Base-by-base conservation (phyloP, 2,113 vertebrate genomes). In the Xenus cinereus region DNA sequence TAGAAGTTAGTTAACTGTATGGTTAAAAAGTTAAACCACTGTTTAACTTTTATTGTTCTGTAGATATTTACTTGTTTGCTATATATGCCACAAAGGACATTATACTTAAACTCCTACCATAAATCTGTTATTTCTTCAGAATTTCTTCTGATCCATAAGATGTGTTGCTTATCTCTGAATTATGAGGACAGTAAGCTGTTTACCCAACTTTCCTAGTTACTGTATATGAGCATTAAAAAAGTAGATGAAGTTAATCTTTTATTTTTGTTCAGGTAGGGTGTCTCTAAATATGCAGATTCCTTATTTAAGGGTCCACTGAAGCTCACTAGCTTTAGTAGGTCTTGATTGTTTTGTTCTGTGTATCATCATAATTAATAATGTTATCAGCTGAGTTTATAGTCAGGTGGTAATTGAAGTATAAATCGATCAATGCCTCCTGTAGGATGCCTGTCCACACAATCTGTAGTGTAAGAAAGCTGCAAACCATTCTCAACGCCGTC, bases 401-500 rank as follows among this genome's bases (percentile, higher is more conserved):
- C 59, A 64, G 53, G 62, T 87, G 57, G 69, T 82, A 78, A 75
- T 7, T 75, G 37, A 50, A n/a, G n/a, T 79, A 26, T 45, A 48
- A 72, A 85, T 83, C 0, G 0, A 6, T 74, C 39, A 27, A 28
- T 76, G 14, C 63, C 54, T 69, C 2, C 45, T 39, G 26, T 78
- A 67, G 60, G 24, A 39, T 46, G 39, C 21, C 18, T 48, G 23
- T 74, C 63, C 76, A 14, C n/a, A 14, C 14, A 20, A 8, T 37
- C 13, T 56, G 24, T 48, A 73, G 45, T 33, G 63, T 54, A 54
- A 54, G 28, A 77, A 90, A 89, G 41, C 68, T 66, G 8, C 43
- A 60, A 86, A 56, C 32, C 1, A 0, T 56, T 91, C 50, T 74
- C 54, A 53, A 2, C 1, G 6, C 45, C 62, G 3, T 50, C 32